phyloP scores from a whole-genome alignment of 2,888 invertebrate genomes.

The Blastobasis lacticolella region DNA sequence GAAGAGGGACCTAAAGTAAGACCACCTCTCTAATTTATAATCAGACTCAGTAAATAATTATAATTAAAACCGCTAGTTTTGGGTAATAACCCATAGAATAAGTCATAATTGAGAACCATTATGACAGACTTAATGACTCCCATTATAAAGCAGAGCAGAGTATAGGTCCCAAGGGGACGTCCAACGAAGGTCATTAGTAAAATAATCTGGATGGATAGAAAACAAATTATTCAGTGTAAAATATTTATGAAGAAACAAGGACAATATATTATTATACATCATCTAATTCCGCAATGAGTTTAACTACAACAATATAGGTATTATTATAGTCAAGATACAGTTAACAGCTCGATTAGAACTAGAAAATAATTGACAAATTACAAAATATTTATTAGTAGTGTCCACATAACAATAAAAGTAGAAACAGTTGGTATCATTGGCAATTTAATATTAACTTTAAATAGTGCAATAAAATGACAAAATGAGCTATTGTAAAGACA shows the following conservation, averaged over 20 bases:
- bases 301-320: conserved; percentile 64
- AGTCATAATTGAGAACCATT: too few species aligned
- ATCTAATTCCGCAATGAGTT: conserved; percentile 63
- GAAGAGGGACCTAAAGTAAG: too few species aligned
- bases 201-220: conserved; percentile 15
- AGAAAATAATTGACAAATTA: conserved; percentile 49
- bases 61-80: too few species aligned
- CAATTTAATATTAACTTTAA: not conserved
- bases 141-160: too few species aligned
- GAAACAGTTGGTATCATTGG: not conserved
- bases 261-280: conserved; percentile 63
- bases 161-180: too few species aligned
- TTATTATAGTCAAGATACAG: conserved; percentile 38
- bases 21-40: too few species aligned
- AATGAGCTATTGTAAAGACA: not conserved
- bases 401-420: conserved; percentile 8
- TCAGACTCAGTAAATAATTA: too few species aligned
- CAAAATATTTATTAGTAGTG: conserved; percentile 10
- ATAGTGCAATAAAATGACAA: not conserved
- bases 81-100: too few species aligned
- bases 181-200: too few species aligned
- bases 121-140: too few species aligned
- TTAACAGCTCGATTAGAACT: conserved; percentile 49
- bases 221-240: conserved; percentile 49
- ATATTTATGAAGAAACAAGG: conserved; percentile 74